A percentile compares a stretch with the other conserved stretches of the same genome.
Evolutionary conservation across 2,888 invertebrate genomes (phyloP).

Genomic region (Polydrusus tereticollis): DNA sequence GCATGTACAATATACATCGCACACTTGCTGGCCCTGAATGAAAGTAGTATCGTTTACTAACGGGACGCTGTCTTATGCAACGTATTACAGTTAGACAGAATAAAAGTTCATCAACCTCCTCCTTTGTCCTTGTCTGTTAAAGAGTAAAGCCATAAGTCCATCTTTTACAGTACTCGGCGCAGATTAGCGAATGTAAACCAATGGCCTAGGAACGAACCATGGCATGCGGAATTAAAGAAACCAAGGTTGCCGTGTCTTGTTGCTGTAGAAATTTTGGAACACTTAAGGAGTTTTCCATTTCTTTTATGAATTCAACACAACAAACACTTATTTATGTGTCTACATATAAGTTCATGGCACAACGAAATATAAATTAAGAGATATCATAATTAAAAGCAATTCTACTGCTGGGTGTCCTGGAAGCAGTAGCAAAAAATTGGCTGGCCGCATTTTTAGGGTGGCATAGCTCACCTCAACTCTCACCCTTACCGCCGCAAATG

Average conservation of each 20-base stretch:
- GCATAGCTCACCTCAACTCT: too few relatives aligned
- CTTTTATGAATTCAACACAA: too few relatives aligned
- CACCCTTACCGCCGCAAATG: too few relatives aligned
- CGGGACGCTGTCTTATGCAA: slow-evolving; percentile 50
- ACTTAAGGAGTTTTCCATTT: neutral
- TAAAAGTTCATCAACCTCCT: slow-evolving; percentile 47
- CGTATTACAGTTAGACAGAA: slow-evolving; percentile 50
- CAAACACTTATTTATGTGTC: too few relatives aligned
- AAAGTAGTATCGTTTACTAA: slow-evolving; percentile 48
- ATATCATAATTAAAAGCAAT: too few relatives aligned
- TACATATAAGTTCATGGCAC: too few relatives aligned
- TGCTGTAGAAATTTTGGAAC: neutral
- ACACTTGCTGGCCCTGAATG: slow-evolving; percentile 46
- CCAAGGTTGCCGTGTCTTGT: slow-evolving; percentile 17
- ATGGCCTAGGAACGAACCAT: slow-evolving; percentile 40
- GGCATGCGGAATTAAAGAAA: slow-evolving; percentile 29
- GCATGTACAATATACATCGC: slow-evolving; percentile 15
- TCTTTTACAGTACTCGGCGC: slow-evolving; percentile 24
- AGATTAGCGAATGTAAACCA: slow-evolving; percentile 49
- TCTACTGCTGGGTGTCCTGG: too few relatives aligned
- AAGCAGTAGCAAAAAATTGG: too few relatives aligned
- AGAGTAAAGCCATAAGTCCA: slow-evolving; percentile 13
- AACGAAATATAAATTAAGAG: too few relatives aligned
- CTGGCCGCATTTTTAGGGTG: too few relatives aligned
- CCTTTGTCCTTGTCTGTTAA: slow-evolving; percentile 31